Evolutionary conservation across 2,888 invertebrate genomes (phyloP).

Genomic region (Eupithecia dodoneata): DNA sequence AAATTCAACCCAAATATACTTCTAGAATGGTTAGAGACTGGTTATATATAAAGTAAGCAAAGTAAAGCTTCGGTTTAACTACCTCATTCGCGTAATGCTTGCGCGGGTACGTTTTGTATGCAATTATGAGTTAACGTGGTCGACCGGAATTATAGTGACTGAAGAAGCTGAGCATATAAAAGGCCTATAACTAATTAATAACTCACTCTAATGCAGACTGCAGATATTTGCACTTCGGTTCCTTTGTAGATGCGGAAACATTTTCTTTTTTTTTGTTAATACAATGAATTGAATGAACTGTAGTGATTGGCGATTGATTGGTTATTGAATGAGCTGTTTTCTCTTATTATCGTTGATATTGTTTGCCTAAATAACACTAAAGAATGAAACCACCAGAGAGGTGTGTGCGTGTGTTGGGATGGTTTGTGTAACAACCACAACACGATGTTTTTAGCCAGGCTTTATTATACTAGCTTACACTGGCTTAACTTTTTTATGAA

Average conservation of each 20-base stretch:
- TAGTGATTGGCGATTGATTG: too few relatives aligned
- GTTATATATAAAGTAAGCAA: neutral
- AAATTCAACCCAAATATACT: constrained; percentile 25
- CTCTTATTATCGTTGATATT: too few relatives aligned
- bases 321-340: too few relatives aligned
- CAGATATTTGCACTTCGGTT: too few relatives aligned
- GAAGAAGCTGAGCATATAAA: neutral
- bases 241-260: too few relatives aligned
- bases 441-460: neutral
- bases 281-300: too few relatives aligned
- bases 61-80: neutral
- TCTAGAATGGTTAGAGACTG: constrained; percentile 16
- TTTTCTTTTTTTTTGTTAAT: too few relatives aligned
- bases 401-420: too few relatives aligned
- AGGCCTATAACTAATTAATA: too few relatives aligned
- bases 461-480: neutral
- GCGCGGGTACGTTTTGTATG: neutral
- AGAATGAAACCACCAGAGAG: too few relatives aligned
- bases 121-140: neutral
- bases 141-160: neutral
- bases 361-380: too few relatives aligned
- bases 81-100: neutral
- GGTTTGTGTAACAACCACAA: neutral
- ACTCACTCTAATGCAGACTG: too few relatives aligned
- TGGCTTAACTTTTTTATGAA: constrained; percentile 3